A percentile compares a stretch with the other conserved stretches of the same genome.
Conservation (phyloP, 2,797 vertebrate species). For the Arvicola amphibius region DNA sequence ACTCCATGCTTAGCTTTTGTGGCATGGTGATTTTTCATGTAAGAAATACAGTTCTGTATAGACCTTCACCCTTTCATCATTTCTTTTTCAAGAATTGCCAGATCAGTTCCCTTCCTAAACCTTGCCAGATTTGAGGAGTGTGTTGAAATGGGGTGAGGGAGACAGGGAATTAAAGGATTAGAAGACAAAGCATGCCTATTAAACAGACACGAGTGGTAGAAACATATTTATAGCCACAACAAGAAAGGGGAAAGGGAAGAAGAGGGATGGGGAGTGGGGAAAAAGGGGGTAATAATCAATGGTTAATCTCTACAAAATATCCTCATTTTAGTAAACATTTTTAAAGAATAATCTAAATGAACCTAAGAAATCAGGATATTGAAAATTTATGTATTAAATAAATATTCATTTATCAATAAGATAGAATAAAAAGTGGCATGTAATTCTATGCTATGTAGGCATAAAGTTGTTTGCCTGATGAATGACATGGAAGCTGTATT, state of each 20-base stretch:
- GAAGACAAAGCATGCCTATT: background rate
- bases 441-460: background rate
- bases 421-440: background rate
- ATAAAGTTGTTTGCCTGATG: background rate
- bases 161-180: too few species aligned
- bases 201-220: background rate
- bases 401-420: constrained; percentile 1
- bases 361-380: background rate
- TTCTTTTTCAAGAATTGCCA: background rate
- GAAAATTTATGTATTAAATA: background rate
- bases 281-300: background rate
- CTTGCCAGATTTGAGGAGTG: background rate
- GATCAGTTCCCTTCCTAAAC: background rate
- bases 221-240: background rate
- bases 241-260: background rate
- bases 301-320: background rate
- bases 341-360: background rate
- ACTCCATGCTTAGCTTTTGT: background rate
- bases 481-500: background rate
- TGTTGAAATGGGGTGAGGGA: fast-evolving
- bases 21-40: background rate
- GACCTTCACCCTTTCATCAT: background rate
- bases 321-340: background rate
- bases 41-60: background rate
- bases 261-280: background rate